Conservation (phyloP, 2,888 invertebrate genomes). For the Troides helena region DNA sequence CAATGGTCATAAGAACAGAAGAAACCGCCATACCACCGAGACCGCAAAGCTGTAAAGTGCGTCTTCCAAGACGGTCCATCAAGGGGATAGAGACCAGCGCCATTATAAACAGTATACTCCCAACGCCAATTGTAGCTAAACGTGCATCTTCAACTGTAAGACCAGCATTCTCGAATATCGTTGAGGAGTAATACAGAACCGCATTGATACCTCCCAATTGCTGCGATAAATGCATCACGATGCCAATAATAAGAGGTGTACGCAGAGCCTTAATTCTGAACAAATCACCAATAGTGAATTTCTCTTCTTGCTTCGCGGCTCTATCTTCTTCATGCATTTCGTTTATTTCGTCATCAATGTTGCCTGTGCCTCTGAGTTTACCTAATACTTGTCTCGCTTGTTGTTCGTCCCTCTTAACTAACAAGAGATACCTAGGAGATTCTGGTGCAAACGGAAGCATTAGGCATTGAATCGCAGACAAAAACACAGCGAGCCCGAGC, state of each 20-base stretch:
- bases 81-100: slow-evolving; percentile 87
- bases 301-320: slow-evolving; percentile 64
- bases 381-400: slow-evolving; percentile 56
- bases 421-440: slow-evolving; percentile 69
- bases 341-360: slow-evolving; percentile 72
- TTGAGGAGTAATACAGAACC: slow-evolving; percentile 86
- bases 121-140: slow-evolving; percentile 85
- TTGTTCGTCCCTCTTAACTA: slow-evolving; percentile 65
- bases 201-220: slow-evolving; percentile 76
- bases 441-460: slow-evolving; percentile 71
- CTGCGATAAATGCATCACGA: slow-evolving; percentile 77
- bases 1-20: slow-evolving; percentile 84
- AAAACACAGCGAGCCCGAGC: slow-evolving; percentile 67
- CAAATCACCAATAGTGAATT: slow-evolving; percentile 64
- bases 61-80: slow-evolving; percentile 85
- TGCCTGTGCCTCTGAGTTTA: slow-evolving; percentile 60
- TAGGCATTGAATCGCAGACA: slow-evolving; percentile 62
- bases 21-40: slow-evolving; percentile 87
- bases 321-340: slow-evolving; percentile 74
- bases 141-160: slow-evolving; percentile 80
- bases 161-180: slow-evolving; percentile 83
- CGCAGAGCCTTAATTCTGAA: slow-evolving; percentile 57
- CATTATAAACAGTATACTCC: slow-evolving; percentile 86
- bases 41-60: slow-evolving; percentile 85
- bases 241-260: slow-evolving; percentile 68